These are phyloP conservation scores for Eriosoma lanigerum DNA, from an alignment of 1,140 invertebrate species.

Conservation along the genomic window DNA sequence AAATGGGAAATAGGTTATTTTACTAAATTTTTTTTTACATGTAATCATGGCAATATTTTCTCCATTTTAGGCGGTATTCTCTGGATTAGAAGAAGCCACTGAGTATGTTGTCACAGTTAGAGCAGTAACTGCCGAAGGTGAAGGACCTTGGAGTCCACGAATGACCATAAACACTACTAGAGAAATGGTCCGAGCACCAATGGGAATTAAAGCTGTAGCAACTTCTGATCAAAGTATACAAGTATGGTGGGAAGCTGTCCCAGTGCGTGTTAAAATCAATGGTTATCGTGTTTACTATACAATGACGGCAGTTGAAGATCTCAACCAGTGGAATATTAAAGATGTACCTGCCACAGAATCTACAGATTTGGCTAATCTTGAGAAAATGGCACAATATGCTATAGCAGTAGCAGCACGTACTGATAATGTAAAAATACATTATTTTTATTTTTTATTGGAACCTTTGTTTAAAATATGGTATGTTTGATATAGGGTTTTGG, in stretches of 20 bases:
- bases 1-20: too few relatives aligned
- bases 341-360: conserved; percentile 83
- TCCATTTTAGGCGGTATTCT: conserved; percentile 76
- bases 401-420: conserved; percentile 87
- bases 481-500: conserved; percentile 59
- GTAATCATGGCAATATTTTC: too few relatives aligned
- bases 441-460: conserved; percentile 22
- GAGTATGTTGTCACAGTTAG: conserved; percentile 93
- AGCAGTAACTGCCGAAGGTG: conserved; percentile 85
- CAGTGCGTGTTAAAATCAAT: conserved; percentile 76
- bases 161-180: conserved; percentile 80
- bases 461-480: neutral
- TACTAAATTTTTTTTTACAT: too few relatives aligned
- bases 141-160: conserved; percentile 87
- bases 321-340: conserved; percentile 88
- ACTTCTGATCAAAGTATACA: conserved; percentile 89
- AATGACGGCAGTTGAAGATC: conserved; percentile 87
- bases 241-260: conserved; percentile 95
- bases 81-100: conserved; percentile 90
- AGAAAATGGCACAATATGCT: conserved; percentile 88
- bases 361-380: conserved; percentile 85
- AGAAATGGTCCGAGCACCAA: conserved; percentile 85
- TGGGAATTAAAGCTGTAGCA: conserved; percentile 86
- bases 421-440: conserved; percentile 53
- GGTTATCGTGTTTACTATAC: conserved; percentile 91